Base-by-base conservation (phyloP, 1,140 invertebrate species). In the Drosophila seguyi region DNA sequence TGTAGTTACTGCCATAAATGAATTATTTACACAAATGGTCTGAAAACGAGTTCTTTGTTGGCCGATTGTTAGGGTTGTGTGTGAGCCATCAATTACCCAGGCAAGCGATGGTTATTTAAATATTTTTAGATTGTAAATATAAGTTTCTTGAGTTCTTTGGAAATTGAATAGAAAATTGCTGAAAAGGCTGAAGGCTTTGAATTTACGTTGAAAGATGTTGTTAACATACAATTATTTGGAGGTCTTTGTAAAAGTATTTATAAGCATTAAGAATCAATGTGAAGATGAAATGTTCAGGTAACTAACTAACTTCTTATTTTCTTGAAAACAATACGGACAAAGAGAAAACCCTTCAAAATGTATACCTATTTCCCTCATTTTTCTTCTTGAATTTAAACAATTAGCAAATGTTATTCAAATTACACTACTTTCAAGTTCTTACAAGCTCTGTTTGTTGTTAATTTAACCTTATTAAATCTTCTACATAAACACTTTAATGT, bases 1-100 rank as follows among this genome's bases (percentile, higher is more conserved):
- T 53, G 47, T 67, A n/a, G 59, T 48, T 38, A 50, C 18, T 50
- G 25, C 65, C 65, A 61, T 67, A 63, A 68, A 50, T 65, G 45
- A 62, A 50, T 68, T 34, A 45, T 47, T 60, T 59, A 22, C n/a
- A 34, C 29, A 58, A 31, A 47, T 29, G 36, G 41, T 10, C 42
- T 20, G 41, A 63, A 65, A 20, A 39, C 45, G 1, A 31, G 60
- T 27, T 61, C 14, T 45, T 62, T 58, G 34, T 36, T 36, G 34
- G 1, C 34, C 11, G 11, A 36, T 36, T 13, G 61, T 59, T 41
- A 34, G 16, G n/a, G 5, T n/a, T 36, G 13, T 44, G 52, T 41
- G 56, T 36, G 39, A 57, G 38, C 13, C 31, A 22, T 36, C 16
- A 44, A 65, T 61, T 44, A 31, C 13, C 29, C n/a, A 25, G 34